A percentile compares a stretch with the other conserved stretches of the same genome.
Evolutionary conservation across 2,888 invertebrate species (phyloP).

Genomic region (Habroteleia sp.): DNA sequence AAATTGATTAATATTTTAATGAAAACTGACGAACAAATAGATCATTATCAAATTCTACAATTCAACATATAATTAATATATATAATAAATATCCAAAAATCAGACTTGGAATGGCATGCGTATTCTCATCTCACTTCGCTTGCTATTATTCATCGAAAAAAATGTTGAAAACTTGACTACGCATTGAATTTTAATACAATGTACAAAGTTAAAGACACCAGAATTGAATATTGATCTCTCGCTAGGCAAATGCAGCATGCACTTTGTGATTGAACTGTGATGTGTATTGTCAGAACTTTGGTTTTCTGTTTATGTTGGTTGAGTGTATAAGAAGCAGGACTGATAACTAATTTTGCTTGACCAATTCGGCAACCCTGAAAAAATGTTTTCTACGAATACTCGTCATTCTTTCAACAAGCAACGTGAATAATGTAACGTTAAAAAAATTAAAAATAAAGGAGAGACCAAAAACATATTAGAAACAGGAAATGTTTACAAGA

Average conservation of each 20-base stretch:
- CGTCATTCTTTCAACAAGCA: constrained; percentile 23
- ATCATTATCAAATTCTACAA: constrained; percentile 10
- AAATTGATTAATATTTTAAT: constrained; percentile 67
- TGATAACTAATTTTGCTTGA: constrained; percentile 16
- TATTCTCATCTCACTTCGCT: constrained; percentile 30
- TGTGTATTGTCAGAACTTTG: constrained; percentile 19
- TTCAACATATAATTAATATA: constrained; percentile 15
- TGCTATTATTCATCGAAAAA: constrained; percentile 8
- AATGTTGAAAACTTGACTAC: constrained; percentile 18
- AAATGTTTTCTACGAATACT: constrained; percentile 13
- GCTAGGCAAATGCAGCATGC: constrained; percentile 48
- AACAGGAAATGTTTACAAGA: constrained; percentile 32
- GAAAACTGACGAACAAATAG: background rate
- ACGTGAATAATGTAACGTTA: constrained; percentile 13
- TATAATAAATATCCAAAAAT: constrained; percentile 29
- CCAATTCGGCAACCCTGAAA: constrained; percentile 12
- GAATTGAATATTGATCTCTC: constrained; percentile 41
- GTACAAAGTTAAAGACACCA: constrained; percentile 63
- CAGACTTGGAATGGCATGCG: constrained; percentile 39
- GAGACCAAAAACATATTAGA: background rate
- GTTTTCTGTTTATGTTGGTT: constrained; percentile 29
- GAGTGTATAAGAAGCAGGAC: constrained; percentile 42
- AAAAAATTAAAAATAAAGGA: constrained; percentile 5
- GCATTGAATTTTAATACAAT: constrained; percentile 20
- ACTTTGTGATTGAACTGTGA: constrained; percentile 38